phyloP scores from a whole-genome alignment of 2,888 invertebrate genomes.

The Ecdyonurus torrentis region DNA sequence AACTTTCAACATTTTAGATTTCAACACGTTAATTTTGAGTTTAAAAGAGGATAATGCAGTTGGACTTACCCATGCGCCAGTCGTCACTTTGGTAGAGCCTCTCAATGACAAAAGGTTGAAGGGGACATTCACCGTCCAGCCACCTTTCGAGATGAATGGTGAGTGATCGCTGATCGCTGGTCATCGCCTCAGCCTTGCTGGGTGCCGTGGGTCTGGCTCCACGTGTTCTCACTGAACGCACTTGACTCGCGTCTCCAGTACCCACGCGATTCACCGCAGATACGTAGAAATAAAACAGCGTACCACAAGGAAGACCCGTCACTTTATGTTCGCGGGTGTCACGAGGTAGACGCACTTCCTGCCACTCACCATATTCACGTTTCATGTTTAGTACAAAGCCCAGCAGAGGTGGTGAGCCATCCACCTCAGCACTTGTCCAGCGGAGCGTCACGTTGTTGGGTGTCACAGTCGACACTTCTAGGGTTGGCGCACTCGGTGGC shows the following conservation, averaged over 20 bases:
- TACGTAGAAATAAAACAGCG: slow-evolving; percentile 19
- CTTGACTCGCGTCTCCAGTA: slow-evolving; percentile 18
- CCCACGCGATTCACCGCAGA: slow-evolving; percentile 20
- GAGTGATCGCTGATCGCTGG: slow-evolving; percentile 12
- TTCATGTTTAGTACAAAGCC: slow-evolving; percentile 19
- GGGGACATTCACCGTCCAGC: slow-evolving; percentile 18
- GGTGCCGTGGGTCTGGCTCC: slow-evolving; percentile 13
- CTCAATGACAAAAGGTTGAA: slow-evolving; percentile 17
- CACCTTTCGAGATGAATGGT: slow-evolving; percentile 17
- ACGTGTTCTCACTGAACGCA: slow-evolving; percentile 12
- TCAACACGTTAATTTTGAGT: too few relatives aligned
- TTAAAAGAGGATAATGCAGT: neutral
- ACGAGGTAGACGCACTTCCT: slow-evolving; percentile 16
- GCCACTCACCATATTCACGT: slow-evolving; percentile 18
- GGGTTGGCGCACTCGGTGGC: slow-evolving; percentile 25
- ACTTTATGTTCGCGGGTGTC: slow-evolving; percentile 15
- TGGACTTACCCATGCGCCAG: slow-evolving; percentile 12
- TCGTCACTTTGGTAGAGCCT: slow-evolving; percentile 9
- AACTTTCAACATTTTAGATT: too few relatives aligned
- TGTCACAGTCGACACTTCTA: slow-evolving; percentile 25
- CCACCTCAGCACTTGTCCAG: slow-evolving; percentile 18
- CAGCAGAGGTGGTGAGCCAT: slow-evolving; percentile 16
- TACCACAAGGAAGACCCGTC: slow-evolving; percentile 19
- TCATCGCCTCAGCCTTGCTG: slow-evolving; percentile 7
- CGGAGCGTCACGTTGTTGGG: slow-evolving; percentile 23